Evolutionary conservation across 1,140 invertebrate species (phyloP).

Genomic region (Eulimnadia texana): DNA sequence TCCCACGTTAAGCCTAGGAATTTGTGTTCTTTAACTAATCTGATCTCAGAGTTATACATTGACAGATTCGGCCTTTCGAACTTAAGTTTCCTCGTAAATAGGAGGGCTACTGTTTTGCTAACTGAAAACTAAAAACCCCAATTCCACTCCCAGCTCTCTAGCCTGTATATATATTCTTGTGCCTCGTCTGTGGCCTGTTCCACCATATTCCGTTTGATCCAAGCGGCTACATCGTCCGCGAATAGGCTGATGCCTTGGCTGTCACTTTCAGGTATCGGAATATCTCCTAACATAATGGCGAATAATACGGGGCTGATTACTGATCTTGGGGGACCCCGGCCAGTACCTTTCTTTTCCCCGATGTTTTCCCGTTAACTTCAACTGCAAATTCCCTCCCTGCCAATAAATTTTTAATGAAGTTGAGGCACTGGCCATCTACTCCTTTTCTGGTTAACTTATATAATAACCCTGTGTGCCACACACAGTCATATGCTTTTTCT

Average conservation of each 20-base stretch:
- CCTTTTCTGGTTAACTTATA: slow-evolving; percentile 20
- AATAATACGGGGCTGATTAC: not conserved
- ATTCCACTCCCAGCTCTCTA: not conserved
- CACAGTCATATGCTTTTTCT: slow-evolving; percentile 25
- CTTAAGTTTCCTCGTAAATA: not conserved
- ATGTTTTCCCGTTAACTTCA: not conserved
- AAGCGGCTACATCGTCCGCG: not conserved
- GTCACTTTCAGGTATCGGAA: not conserved
- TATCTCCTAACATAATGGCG: not conserved
- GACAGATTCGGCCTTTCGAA: not conserved
- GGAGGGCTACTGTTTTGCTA: not conserved
- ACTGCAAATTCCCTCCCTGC: not conserved
- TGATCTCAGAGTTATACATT: not conserved
- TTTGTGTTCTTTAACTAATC: not conserved
- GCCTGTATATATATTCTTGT: not conserved
- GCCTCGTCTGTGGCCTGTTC: not conserved
- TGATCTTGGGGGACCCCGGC: not conserved
- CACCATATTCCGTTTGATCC: not conserved
- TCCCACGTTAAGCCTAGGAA: not conserved
- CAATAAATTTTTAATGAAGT: slow-evolving; percentile 13
- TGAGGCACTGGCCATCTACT: not conserved
- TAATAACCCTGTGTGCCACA: slow-evolving; percentile 25
- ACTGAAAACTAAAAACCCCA: not conserved
- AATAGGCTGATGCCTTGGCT: not conserved
- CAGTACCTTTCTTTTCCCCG: not conserved